Base-by-base conservation (phyloP, 2,113 vertebrate genomes). In the Embiotoca jacksoni region DNA sequence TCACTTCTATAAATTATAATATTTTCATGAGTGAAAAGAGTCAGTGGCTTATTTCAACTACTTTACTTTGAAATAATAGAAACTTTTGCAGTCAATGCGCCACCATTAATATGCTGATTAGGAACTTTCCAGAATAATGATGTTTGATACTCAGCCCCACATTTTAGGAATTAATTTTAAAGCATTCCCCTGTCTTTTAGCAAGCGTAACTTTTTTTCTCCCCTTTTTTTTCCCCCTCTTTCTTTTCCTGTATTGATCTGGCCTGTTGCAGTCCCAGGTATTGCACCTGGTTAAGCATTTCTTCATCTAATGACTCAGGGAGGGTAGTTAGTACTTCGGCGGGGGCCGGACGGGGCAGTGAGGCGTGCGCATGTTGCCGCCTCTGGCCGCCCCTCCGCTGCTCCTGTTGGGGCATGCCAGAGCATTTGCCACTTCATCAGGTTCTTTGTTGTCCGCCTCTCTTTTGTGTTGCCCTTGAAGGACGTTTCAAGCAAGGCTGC, bases 361-460 rank as follows among this genome's bases (percentile, higher is more conserved):
- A 92, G 92, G 90, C 88, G 46, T 93, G 90, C 86, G 81, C 81
- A 78, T 84, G 85, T 75, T 55, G 68, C 86, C 57, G 72, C 89
- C 85, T 88, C 83, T 75, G 72, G 76, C 71, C 47, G 46, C 82
- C 87, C 89, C 90, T 91, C 91, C 76, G 85, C 83, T 16, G 91
- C 90, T 93, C 88, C 76, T 92, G 91, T 85, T 93, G 91, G 90
- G 92, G 86, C 92, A 90, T 88, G 88, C 89, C 92, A 90, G 85
- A 83, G 91, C 89, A 94, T 94, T 94, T 94, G 88, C 89, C 88
- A 93, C 92, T 94, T 94, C 90, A 94, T 95, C 92, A 90, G 88
- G 78, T 77, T 88, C 90, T 95, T 94, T 94, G 93, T 95, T 90
- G 87, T 88, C 87, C 56, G 79, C 71, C 72, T 82, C 60, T 78